Base-by-base conservation (phyloP, 1,140 invertebrate species). In the Eriocheir sinensis region DNA sequence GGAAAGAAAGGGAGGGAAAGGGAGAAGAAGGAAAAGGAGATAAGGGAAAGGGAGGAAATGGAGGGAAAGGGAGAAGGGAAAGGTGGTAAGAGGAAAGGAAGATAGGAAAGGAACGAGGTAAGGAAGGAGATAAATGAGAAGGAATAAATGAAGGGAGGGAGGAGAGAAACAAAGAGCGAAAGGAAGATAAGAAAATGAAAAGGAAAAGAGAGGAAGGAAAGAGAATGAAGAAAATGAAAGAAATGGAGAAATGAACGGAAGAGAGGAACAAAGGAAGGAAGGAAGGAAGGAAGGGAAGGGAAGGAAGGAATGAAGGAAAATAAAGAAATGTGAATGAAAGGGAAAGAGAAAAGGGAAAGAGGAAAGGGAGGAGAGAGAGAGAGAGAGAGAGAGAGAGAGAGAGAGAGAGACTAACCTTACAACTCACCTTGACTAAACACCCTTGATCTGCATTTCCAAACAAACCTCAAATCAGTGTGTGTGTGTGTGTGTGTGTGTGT, bases 351-450 rank as follows among this genome's bases (percentile, higher is more conserved):
- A 21, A 72, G 27, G 8, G 27, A 72, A n/a, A n/a, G 27, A 72
- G 60, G n/a, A n/a, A 72, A n/a, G n/a, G 60, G n/a, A n/a, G n/a
- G 60, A 72, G 60, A 72, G 60, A 72, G 60, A 72, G 60, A 72
- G 60, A 72, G 60, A 72, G 60, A 72, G 60, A 72, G 60, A 72
- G 60, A 72, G 60, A 72, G 60, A 72, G 60, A 72, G 60, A 72
- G 60, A 72, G 60, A 72, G 60, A 72, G 60, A 72, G 60, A 72
- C 60, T 72, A n/a, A n/a, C 17, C 21, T 72, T 72, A 72, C n/a
- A 8, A n/a, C 60, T 72, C 27, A n/a, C n/a, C n/a, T n/a, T n/a
- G n/a, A n/a, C n/a, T n/a, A n/a, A n/a, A n/a, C n/a, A n/a, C n/a
- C n/a, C n/a, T n/a, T n/a, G n/a, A n/a, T n/a, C n/a, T n/a, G n/a